Base-by-base conservation (phyloP, 92 coral and sea anemone genomes). In the Zoanthus sansibaricus region DNA sequence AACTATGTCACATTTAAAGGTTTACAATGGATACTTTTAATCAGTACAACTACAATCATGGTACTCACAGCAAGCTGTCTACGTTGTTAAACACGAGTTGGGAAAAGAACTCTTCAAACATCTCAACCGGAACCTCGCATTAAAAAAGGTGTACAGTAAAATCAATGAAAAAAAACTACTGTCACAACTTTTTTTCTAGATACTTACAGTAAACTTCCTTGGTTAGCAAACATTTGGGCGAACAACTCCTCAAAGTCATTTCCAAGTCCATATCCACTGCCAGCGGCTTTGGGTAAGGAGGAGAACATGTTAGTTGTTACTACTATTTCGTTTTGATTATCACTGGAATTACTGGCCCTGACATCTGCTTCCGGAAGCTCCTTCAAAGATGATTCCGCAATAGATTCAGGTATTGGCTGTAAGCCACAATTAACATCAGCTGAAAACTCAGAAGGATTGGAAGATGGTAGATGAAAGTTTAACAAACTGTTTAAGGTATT, bases 201-300 rank as follows among this genome's bases (percentile, higher is more conserved):
- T 58, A 92, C 98, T 94, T 88, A 94, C 98, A 83, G 90, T 83
- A 51, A 32, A 30, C n/a, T 80, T 13, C 85, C 75, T 80, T 80
- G 85, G 58, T 68, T 68, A 7, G 85, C 85, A 70, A 80, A 25
- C 85, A 83, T 87, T 52, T 87, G 86, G 45, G 93, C 88, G 47
- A 97, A 92, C 86, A 97, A 88, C 83, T 97, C 99, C 33, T 97
- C 96, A 44, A 97, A 88, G 73, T 97, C 98, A 21, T 95, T 91
- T 20, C 99, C 99, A 15, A 97, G 80, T 25, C 99, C 99, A 82
- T 97, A 97, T 6, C 99, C 99, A 78, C 97, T 95, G 55, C 99
- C 97, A 69, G 93, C 90, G 3, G 92, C 97, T 79, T 92, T 95
- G 7, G 97, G 91, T 62, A 84, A 87, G 47, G 95, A 92, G 15